Evolutionary conservation across 2,888 invertebrate species (phyloP), one percentile per base, ranked within the genome.

Genomic region (Ennomos erosarius): DNA sequence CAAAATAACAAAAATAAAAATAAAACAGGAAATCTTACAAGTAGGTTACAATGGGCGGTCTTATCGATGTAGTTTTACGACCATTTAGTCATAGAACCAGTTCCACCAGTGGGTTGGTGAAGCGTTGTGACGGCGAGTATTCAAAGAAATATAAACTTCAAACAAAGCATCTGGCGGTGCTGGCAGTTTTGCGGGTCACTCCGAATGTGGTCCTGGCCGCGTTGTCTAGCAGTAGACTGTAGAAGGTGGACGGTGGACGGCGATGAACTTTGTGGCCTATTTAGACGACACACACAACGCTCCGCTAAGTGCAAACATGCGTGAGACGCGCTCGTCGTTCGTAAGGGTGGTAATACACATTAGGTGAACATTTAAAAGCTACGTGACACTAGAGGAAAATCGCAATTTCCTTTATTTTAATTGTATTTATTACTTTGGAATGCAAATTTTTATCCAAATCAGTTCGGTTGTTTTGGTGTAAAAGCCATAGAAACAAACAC

Each of bases 231-330:
- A 16, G 16, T 16, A 6, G 26, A 26, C 26, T 6, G 26, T 26
- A 26, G 26, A 26, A 9, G 8, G 74, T 79, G 72, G 70, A 68
- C 71, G 67, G 69, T 72, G 72, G 46, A 63, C 46, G 59, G 71
- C 76, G 69, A 73, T 82, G 84, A 86, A 85, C 88, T 81, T 77
- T 79, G 77, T 66, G 66, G 70, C 39, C 45, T 39, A 13, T 58
- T 45, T 6, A 49, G 35, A 59, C 39, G 11, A 16, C 6, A 49
- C 38, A 59, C 39, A 13, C 39, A 13, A 34, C 71, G 75, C 39
- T 73, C 71, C 69, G 76, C 73, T 66, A 78, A 72, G n/a, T 81
- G 70, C 83, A 89, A 88, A 90, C 72, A 88, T 60, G 68, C 76
- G 79, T 78, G 82, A 81, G 85, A 84, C 84, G 76, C 76, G 76